Conservation (phyloP, 2,113 vertebrate species). For the Pteruthius melanotis region DNA sequence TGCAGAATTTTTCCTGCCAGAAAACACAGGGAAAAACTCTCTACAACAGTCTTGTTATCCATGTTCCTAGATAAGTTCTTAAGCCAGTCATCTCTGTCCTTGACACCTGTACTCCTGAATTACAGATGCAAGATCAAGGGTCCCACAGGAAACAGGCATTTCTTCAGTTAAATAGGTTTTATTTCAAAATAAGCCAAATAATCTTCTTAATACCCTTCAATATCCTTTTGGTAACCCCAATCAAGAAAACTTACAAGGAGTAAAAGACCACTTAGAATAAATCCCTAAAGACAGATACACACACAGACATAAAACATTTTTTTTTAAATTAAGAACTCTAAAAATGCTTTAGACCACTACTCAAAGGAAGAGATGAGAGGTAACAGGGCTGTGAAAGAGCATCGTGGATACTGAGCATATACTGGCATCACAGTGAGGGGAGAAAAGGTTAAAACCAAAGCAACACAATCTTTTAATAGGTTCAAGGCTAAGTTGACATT, state of each 20-base stretch:
- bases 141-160: not conserved
- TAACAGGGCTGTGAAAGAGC: not conserved
- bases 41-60: not conserved
- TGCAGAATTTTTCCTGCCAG: not conserved
- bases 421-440: not conserved
- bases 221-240: not conserved
- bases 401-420: fast-evolving
- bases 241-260: not conserved
- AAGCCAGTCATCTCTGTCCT: not conserved
- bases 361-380: not conserved
- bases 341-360: not conserved
- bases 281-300: not conserved
- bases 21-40: not conserved
- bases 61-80: not conserved
- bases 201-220: not conserved
- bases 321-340: not conserved
- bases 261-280: not conserved
- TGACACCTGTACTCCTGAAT: not conserved
- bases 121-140: not conserved
- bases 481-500: not conserved
- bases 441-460: not conserved
- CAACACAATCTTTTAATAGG: not conserved
- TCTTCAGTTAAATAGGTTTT: not conserved
- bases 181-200: not conserved
- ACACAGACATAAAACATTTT: not conserved